phyloP scores from a whole-genome alignment of 2,888 invertebrate species.

The Chirona hameri region DNA sequence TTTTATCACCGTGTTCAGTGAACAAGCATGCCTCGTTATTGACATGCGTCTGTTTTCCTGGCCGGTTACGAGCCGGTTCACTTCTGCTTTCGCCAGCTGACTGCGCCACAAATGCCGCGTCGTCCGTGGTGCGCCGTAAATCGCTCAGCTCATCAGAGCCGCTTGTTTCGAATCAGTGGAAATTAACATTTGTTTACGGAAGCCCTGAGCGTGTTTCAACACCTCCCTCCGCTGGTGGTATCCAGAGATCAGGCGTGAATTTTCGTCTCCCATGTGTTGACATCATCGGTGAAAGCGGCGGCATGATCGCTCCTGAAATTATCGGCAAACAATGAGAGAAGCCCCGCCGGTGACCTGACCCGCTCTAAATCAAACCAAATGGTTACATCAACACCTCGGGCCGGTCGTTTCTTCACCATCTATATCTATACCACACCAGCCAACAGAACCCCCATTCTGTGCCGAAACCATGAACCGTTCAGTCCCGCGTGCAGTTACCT shows the following conservation, averaged over 20 bases:
- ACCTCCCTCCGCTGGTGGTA: not conserved
- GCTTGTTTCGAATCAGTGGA: not conserved
- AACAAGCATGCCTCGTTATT: not conserved
- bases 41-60: not conserved
- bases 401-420: not conserved
- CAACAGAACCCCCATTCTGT: not conserved
- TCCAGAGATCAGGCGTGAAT: not conserved
- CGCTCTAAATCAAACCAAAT: not conserved
- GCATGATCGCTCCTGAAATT: not conserved
- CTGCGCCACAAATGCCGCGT: not conserved
- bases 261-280: not conserved
- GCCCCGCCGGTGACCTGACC: not conserved
- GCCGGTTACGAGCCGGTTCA: not conserved
- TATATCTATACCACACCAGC: no score
- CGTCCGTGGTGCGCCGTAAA: not conserved
- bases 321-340: not conserved
- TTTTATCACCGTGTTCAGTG: not conserved
- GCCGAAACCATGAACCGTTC: not conserved
- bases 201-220: not conserved
- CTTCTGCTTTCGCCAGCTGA: slow-evolving; percentile 3
- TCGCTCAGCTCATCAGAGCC: not conserved
- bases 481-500: not conserved
- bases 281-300: not conserved
- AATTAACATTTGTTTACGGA: not conserved
- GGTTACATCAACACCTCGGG: not conserved